Percentiles rank a stretch among this genome's conserved stretches.
These are phyloP conservation scores for Phalacrocorax pelagicus DNA, from an alignment of 2,113 vertebrate genomes.

Conservation along the genomic window DNA sequence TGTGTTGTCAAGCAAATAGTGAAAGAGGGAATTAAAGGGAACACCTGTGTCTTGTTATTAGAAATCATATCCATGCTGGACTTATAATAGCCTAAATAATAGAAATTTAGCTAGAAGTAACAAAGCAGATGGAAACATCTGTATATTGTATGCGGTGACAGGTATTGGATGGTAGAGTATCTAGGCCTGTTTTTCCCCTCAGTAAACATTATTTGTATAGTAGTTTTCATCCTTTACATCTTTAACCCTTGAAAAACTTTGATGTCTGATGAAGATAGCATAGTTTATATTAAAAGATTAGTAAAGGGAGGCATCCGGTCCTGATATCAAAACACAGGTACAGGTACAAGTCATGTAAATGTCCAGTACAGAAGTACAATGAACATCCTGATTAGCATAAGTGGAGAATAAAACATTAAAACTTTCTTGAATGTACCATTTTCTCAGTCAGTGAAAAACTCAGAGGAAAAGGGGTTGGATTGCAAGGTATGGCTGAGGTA, in stretches of 20 bases:
- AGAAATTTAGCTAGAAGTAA: conserved; percentile 51
- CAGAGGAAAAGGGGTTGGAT: not conserved
- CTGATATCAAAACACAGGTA: not conserved
- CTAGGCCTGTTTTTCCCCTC: not conserved
- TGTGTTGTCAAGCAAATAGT: conserved; percentile 28
- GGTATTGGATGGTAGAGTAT: not conserved
- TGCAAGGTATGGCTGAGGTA: not conserved
- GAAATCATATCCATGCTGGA: conserved; percentile 47
- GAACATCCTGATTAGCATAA: not conserved
- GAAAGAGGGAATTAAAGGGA: conserved; percentile 51
- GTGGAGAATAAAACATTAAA: not conserved
- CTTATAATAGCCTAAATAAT: conserved; percentile 57
- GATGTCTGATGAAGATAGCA: not conserved
- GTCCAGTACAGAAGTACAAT: fast-evolving
- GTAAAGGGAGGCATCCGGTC: not conserved
- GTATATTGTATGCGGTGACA: not conserved
- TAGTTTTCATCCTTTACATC: not conserved
- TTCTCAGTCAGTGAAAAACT: not conserved
- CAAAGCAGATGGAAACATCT: conserved; percentile 53
- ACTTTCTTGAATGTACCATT: not conserved
- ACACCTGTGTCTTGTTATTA: conserved; percentile 66
- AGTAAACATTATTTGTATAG: not conserved
- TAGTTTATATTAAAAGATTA: not conserved
- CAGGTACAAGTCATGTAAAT: not conserved
- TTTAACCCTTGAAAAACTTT: not conserved